These are phyloP conservation scores for Rhineura floridana DNA, from an alignment of 2,113 vertebrate genomes.

Conservation along the genomic window DNA sequence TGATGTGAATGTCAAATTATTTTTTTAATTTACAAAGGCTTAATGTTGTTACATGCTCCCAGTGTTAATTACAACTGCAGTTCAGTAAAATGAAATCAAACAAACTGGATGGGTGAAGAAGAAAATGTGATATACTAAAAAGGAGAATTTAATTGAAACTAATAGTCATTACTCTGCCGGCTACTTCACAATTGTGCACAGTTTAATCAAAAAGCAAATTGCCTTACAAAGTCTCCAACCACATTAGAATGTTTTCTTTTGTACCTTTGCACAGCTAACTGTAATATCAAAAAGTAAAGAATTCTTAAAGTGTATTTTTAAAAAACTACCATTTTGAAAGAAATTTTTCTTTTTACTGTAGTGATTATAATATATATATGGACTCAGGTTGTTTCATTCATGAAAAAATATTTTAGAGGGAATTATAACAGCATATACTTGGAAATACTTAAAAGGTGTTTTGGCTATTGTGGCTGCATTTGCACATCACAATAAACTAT, in stretches of 20 bases:
- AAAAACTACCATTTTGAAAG: neutral
- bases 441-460: neutral
- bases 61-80: neutral
- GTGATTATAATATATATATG: neutral
- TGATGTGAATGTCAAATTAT: slow-evolving; percentile 5
- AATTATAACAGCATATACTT: neutral
- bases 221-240: neutral
- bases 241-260: neutral
- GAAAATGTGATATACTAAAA: neutral
- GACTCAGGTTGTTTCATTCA: neutral
- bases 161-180: slow-evolving; percentile 2
- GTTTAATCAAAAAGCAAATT: neutral
- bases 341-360: neutral
- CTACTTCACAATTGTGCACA: neutral
- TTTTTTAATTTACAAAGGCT: neutral
- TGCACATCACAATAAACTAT: too few species aligned
- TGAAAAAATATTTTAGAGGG: neutral
- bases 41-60: neutral
- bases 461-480: neutral
- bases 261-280: neutral
- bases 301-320: neutral
- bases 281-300: neutral
- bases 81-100: neutral
- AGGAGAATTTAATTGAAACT: neutral
- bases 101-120: neutral